These are phyloP conservation scores for Oncorhynchus kisutch DNA, from an alignment of 2,113 vertebrate species.

Conservation along the genomic window DNA sequence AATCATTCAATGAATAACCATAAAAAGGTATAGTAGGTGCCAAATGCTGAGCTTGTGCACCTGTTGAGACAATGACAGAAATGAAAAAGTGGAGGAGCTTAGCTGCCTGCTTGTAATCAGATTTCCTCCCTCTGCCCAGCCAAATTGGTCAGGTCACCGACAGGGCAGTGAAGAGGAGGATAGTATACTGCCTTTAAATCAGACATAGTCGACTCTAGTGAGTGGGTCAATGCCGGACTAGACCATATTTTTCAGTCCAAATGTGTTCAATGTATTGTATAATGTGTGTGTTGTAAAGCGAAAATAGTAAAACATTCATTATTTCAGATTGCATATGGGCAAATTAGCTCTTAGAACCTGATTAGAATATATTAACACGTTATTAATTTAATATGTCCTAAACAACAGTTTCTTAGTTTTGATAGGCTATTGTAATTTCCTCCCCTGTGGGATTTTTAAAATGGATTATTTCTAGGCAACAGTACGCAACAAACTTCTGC, in stretches of 20 bases:
- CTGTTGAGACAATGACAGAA: conserved; percentile 37
- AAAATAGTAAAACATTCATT: conserved; percentile 31
- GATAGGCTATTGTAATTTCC: not conserved
- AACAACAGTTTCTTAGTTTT: conserved; percentile 38
- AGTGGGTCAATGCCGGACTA: not conserved
- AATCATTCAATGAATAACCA: not conserved
- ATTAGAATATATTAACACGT: conserved; percentile 36
- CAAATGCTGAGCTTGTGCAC: conserved; percentile 28
- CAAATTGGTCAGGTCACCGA: conserved; percentile 28
- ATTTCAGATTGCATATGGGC: conserved; percentile 48
- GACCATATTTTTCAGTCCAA: not conserved
- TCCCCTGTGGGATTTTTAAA: not conserved
- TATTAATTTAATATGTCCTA: conserved; percentile 18
- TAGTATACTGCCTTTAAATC: conserved; percentile 12
- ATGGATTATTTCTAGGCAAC: not conserved
- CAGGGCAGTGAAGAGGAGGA: conserved; percentile 21
- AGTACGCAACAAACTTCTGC: not conserved
- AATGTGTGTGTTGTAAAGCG: conserved; percentile 16
- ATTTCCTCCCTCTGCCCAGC: conserved; percentile 55
- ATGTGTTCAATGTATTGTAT: conserved; percentile 12
- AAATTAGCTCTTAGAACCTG: conserved; percentile 32
- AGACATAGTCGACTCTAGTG: not conserved
- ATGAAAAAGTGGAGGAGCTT: conserved; percentile 54
- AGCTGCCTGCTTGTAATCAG: conserved; percentile 53
- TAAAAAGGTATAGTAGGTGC: not conserved